These are phyloP conservation scores for Nesidiocoris tenuis DNA, from an alignment of 2,888 invertebrate species.

Conservation along the genomic window DNA sequence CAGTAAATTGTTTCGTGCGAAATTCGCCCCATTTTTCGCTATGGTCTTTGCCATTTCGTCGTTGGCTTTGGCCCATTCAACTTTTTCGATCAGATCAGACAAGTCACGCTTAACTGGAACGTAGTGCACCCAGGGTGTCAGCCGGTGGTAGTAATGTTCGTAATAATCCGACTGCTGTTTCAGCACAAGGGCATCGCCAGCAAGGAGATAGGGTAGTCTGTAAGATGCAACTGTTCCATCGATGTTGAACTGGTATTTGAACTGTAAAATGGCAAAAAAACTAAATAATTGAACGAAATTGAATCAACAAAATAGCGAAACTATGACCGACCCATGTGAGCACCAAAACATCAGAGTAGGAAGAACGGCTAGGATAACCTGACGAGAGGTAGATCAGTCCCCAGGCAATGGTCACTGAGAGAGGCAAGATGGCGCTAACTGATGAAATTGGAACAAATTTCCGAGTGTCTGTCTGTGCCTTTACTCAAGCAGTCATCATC, in stretches of 20 bases:
- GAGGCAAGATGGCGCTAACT: too few species aligned
- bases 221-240: constrained; percentile 98
- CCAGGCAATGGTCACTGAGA: too few species aligned
- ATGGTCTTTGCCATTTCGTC: constrained; percentile 69
- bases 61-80: constrained; percentile 74
- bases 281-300: too few species aligned
- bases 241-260: constrained; percentile 89
- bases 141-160: constrained; percentile 85
- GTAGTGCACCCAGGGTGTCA: constrained; percentile 77
- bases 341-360: too few species aligned
- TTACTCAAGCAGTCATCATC: too few species aligned
- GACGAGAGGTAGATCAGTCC: too few species aligned
- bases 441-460: too few species aligned
- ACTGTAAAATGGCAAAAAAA: constrained; percentile 59
- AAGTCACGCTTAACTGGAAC: constrained; percentile 78
- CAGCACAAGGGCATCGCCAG: constrained; percentile 81
- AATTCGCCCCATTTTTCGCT: constrained; percentile 66
- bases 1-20: constrained; percentile 73
- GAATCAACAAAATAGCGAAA: too few species aligned
- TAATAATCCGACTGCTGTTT: constrained; percentile 94
- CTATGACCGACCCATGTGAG: too few species aligned
- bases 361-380: too few species aligned
- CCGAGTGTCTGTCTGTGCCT: too few species aligned
- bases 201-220: constrained; percentile 85
- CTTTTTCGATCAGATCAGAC: constrained; percentile 73